A percentile compares a stretch with the other conserved stretches of the same genome.
Evolutionary conservation across 1,140 invertebrate genomes (phyloP).

Genomic region (Rhopalosiphum maidis): DNA sequence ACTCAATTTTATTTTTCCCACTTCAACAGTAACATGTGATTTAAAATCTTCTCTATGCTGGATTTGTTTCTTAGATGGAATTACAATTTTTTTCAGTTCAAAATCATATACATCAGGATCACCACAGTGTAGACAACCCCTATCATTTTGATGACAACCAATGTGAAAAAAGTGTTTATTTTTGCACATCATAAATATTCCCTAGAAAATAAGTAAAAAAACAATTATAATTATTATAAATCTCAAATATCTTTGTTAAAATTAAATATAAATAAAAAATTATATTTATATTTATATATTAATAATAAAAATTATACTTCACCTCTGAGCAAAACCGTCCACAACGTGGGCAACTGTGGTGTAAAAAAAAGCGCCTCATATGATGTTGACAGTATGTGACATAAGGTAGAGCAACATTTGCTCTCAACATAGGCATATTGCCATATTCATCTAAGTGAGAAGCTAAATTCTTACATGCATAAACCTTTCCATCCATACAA

Average conservation of each 20-base stretch:
- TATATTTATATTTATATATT: neutral
- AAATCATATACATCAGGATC: slow-evolving; percentile 1
- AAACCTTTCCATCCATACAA: slow-evolving; percentile 76
- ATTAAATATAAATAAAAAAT: neutral
- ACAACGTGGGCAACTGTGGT: slow-evolving; percentile 90
- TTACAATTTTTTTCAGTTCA: slow-evolving; percentile 16
- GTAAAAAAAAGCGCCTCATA: slow-evolving; percentile 74
- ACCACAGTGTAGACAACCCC: slow-evolving; percentile 46
- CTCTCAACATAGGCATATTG: slow-evolving; percentile 68
- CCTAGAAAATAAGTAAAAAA: slow-evolving; percentile 17
- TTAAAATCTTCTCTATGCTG: neutral
- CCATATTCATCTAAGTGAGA: slow-evolving; percentile 66
- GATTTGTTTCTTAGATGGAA: neutral
- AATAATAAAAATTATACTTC: slow-evolving; percentile 51
- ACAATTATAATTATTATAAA: neutral
- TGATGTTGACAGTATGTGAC: slow-evolving; percentile 85
- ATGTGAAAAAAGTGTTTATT: slow-evolving; percentile 54
- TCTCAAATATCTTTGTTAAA: neutral
- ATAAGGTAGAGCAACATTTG: slow-evolving; percentile 82
- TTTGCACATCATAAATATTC: slow-evolving; percentile 56
- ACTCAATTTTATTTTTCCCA: slow-evolving; percentile 23
- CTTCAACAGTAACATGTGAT: neutral
- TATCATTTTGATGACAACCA: slow-evolving; percentile 47
- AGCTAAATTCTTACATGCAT: slow-evolving; percentile 82
- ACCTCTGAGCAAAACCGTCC: slow-evolving; percentile 92